Base-by-base conservation (phyloP, 2,888 invertebrate species). In the Phalera bucephala region DNA sequence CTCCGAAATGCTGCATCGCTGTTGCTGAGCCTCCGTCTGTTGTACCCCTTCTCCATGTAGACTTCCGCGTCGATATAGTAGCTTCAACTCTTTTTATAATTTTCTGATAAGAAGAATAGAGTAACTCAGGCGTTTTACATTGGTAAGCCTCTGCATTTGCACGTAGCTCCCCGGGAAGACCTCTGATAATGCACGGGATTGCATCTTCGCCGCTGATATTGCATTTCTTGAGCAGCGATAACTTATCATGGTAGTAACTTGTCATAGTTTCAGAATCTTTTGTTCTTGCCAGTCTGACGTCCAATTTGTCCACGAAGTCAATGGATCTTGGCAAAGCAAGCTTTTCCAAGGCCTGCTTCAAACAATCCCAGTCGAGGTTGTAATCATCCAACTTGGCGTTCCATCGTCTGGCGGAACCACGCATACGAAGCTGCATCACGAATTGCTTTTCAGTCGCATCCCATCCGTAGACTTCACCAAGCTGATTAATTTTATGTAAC, bases 211-310 rank as follows among this genome's bases (percentile, higher is more conserved):
- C 58, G 0, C 31, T 11, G 2, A 64, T 45, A 4, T 44, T 36
- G 37, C 54, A 48, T 40, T 45, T 52, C 41, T 47, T 57, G 11
- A 67, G 30, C 5, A 58, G 33, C 28, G 66, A 56, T 2, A 57
- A 0, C 37, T 62, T 57, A 1, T 44, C 51, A 21, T 62, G 56
- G 19, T 41, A 70, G 28, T 71, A 72, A 25, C 58, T 61, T 0
- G 64, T 64, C 65, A 69, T 70, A 56, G 33, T 40, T 22, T 40
- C 67, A 3, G 26, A 29, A 2, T 4, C 15, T 32, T 69, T 69
- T 7, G 12, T 52, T 21, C 63, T 41, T 2, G 35, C 30, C 5
- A 66, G 36, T 53, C 69, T 57, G 9, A 44, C 48, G 38, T 69
- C 67, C n/a, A 69, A 36, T 1, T 35, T 23, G 13, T 60, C 55